Evolutionary conservation across 2,113 vertebrate species (phyloP).

Genomic region (Pelvicachromis taeniatus): DNA sequence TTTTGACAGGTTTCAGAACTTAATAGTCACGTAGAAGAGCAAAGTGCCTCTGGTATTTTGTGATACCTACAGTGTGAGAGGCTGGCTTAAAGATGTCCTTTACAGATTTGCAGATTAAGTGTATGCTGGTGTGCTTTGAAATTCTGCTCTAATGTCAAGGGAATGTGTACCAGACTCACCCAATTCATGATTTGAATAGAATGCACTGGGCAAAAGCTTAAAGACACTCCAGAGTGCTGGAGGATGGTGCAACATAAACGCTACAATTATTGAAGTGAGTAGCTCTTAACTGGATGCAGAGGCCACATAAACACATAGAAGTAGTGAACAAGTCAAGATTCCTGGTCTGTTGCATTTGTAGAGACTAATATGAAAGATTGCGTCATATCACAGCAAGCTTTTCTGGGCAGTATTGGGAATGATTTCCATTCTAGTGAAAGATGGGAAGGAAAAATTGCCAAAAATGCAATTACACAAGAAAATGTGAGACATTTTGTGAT

Average conservation of each 20-base stretch:
- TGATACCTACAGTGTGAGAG: neutral
- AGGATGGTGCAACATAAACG: constrained; percentile 10
- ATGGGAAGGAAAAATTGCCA: neutral
- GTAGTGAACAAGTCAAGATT: neutral
- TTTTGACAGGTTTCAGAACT: neutral
- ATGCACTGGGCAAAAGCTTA: constrained; percentile 11
- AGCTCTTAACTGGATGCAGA: neutral
- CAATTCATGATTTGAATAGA: constrained; percentile 40
- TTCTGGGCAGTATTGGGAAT: neutral
- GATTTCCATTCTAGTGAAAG: neutral
- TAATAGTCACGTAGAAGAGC: neutral
- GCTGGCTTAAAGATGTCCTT: constrained; percentile 23
- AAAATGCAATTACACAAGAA: neutral
- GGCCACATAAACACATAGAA: constrained; percentile 2
- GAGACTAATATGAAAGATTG: neutral
- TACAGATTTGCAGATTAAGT: constrained; percentile 20
- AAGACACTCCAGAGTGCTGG: constrained; percentile 4
- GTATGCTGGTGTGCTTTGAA: constrained; percentile 19
- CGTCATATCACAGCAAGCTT: neutral
- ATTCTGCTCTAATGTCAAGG: constrained; percentile 24
- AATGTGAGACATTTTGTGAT: neutral
- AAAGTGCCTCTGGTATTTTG: neutral
- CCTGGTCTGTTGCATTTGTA: neutral
- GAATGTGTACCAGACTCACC: constrained; percentile 21
- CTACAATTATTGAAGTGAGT: constrained; percentile 18